Percentiles rank a stretch among this genome's conserved stretches.
Conservation (phyloP, 1,140 invertebrate genomes). For the Mercenaria mercenaria region DNA sequence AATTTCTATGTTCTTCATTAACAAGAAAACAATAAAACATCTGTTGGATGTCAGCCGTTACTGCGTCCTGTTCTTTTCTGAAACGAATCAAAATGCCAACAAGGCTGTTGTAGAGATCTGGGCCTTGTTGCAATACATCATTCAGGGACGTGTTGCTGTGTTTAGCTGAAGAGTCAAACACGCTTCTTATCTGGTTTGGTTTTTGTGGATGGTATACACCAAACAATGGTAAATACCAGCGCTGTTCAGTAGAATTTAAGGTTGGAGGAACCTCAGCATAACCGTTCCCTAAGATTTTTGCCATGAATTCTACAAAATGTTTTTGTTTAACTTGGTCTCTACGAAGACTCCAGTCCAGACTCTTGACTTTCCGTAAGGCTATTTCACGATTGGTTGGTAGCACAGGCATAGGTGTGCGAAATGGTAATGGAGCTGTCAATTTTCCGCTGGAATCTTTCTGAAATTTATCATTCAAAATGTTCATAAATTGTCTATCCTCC, state of each 20-base stretch:
- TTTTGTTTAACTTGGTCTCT: background rate
- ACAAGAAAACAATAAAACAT: constrained; percentile 69
- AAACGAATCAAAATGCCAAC: constrained; percentile 71
- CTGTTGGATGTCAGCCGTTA: constrained; percentile 65
- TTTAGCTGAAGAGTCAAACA: constrained; percentile 61
- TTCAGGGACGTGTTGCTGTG: constrained; percentile 75
- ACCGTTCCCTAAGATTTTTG: constrained; percentile 8
- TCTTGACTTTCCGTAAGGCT: background rate
- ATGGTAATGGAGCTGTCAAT: background rate
- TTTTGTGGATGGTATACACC: constrained; percentile 60
- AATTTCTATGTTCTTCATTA: background rate
- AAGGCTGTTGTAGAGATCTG: constrained; percentile 81
- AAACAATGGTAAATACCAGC: constrained; percentile 59
- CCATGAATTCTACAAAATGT: constrained; percentile 54
- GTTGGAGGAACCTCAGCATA: constrained; percentile 36
- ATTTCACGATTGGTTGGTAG: constrained; percentile 14
- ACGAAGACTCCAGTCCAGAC: background rate
- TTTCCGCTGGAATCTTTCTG: background rate
- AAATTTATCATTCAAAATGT: constrained; percentile 25
- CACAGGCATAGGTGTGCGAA: too few relatives aligned
- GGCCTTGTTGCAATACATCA: constrained; percentile 70
- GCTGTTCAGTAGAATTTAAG: background rate
- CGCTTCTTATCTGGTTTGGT: constrained; percentile 44
- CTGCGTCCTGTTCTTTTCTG: constrained; percentile 43
- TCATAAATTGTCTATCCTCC: constrained; percentile 36